These are phyloP conservation scores for Leptopilina boulardi DNA, from an alignment of 1,140 invertebrate genomes.

Conservation along the genomic window DNA sequence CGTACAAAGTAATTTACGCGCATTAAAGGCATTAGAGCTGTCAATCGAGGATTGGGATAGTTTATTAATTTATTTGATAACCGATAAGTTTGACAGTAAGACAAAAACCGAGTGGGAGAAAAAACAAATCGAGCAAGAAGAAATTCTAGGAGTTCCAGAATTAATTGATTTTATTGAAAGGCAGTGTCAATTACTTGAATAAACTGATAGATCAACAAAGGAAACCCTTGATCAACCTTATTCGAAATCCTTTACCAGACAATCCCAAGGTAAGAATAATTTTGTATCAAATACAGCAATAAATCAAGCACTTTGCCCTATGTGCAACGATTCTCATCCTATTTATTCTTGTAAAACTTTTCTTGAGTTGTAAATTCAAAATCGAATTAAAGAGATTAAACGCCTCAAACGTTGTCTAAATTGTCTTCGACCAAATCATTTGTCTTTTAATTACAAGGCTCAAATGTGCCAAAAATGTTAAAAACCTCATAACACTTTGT, in stretches of 20 bases:
- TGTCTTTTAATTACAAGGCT: not conserved
- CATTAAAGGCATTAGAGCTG: constrained; percentile 51
- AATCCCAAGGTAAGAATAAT: constrained; percentile 11
- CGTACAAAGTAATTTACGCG: constrained; percentile 44
- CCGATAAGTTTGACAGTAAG: constrained; percentile 35
- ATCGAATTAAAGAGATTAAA: constrained; percentile 29
- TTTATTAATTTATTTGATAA: constrained; percentile 39
- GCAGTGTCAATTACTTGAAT: constrained; percentile 42
- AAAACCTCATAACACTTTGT: constrained; percentile 33
- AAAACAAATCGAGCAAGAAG: constrained; percentile 22
- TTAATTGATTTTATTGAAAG: constrained; percentile 41
- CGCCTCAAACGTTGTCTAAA: constrained; percentile 34
- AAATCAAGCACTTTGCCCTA: constrained; percentile 11
- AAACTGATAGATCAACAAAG: constrained; percentile 28
- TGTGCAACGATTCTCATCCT: constrained; percentile 38
- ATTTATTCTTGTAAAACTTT: constrained; percentile 43
- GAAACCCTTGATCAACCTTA: not conserved
- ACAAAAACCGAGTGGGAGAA: constrained; percentile 42
- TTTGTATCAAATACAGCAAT: constrained; percentile 27
- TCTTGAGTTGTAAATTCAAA: constrained; percentile 18
- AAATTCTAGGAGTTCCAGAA: not conserved
- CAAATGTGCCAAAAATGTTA: constrained; percentile 14
- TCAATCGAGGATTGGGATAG: constrained; percentile 56
- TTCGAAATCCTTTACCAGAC: not conserved
- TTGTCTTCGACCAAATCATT: constrained; percentile 36